These are phyloP conservation scores for Eurytoma californica DNA, from an alignment of 2,888 invertebrate genomes.

Conservation along the genomic window DNA sequence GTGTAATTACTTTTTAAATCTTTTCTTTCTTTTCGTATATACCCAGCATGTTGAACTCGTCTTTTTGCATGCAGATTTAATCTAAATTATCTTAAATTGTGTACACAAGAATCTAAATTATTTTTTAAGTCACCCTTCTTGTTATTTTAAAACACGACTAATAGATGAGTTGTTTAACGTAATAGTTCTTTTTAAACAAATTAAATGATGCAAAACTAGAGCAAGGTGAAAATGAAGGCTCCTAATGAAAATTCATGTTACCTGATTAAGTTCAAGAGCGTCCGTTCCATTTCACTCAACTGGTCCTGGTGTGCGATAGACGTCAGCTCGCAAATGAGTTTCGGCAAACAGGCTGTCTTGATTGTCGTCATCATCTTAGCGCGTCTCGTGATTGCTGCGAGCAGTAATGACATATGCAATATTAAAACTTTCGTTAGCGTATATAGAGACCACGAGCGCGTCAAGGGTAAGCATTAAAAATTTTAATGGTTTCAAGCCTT, in stretches of 20 bases:
- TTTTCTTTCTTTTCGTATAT: too few relatives aligned
- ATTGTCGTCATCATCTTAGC: slow-evolving; percentile 78
- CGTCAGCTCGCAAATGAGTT: slow-evolving; percentile 81
- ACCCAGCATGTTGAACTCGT: too few relatives aligned
- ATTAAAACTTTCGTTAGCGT: slow-evolving; percentile 50
- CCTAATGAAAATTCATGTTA: slow-evolving; percentile 66
- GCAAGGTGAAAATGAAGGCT: slow-evolving; percentile 12
- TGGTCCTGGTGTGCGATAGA: slow-evolving; percentile 79
- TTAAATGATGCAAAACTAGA: too few relatives aligned
- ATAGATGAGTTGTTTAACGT: neutral
- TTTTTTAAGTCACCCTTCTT: neutral
- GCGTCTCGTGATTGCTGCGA: slow-evolving; percentile 72
- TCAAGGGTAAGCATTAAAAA: neutral
- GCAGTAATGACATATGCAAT: slow-evolving; percentile 56
- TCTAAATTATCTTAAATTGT: too few relatives aligned
- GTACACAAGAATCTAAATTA: too few relatives aligned
- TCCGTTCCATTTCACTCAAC: slow-evolving; percentile 79
- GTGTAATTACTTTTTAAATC: too few relatives aligned
- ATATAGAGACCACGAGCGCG: neutral
- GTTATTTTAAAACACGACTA: neutral
- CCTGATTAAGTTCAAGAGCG: slow-evolving; percentile 80
- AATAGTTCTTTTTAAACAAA: too few relatives aligned
- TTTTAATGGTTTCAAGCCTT: slow-evolving; percentile 8
- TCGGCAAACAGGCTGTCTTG: slow-evolving; percentile 81
- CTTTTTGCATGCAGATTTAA: too few relatives aligned